These are phyloP conservation scores for Paracentrotus lividus DNA, from an alignment of 53 echinoderm and acorn worm genomes.

Conservation along the genomic window DNA sequence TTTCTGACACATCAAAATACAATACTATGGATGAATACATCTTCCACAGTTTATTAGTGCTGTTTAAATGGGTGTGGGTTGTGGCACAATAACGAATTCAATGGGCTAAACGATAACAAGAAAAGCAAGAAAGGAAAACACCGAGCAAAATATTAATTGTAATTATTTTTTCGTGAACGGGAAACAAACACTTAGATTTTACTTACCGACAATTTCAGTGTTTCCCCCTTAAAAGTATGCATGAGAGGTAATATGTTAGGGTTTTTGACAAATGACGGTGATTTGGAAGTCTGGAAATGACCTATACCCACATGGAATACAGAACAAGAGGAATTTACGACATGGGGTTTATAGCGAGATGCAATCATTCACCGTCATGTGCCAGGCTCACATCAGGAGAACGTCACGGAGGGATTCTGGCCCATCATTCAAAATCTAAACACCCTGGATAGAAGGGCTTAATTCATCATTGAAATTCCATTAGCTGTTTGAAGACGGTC, in stretches of 20 bases:
- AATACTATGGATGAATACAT: not conserved
- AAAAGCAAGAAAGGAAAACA: not conserved
- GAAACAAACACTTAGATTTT: too few relatives aligned
- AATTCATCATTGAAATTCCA: constrained; percentile 47
- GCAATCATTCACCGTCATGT: not conserved
- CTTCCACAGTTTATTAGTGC: not conserved
- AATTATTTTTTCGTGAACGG: too few relatives aligned
- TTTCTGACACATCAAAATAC: not conserved
- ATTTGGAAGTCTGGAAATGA: not conserved
- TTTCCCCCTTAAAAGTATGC: too few relatives aligned
- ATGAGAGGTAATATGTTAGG: too few relatives aligned
- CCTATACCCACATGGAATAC: not conserved
- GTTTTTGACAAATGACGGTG: not conserved
- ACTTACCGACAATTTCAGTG: too few relatives aligned
- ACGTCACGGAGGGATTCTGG: not conserved
- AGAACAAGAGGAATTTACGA: not conserved
- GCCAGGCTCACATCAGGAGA: not conserved
- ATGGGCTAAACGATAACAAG: not conserved
- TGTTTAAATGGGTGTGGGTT: too few relatives aligned
- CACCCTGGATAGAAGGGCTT: constrained; percentile 43
- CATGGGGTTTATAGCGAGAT: not conserved
- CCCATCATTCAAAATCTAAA: constrained; percentile 31
- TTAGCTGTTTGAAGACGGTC: not conserved
- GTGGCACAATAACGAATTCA: too few relatives aligned
- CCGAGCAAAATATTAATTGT: too few relatives aligned